phyloP scores from a whole-genome alignment of 2,113 vertebrate species.

The Murina feae region DNA sequence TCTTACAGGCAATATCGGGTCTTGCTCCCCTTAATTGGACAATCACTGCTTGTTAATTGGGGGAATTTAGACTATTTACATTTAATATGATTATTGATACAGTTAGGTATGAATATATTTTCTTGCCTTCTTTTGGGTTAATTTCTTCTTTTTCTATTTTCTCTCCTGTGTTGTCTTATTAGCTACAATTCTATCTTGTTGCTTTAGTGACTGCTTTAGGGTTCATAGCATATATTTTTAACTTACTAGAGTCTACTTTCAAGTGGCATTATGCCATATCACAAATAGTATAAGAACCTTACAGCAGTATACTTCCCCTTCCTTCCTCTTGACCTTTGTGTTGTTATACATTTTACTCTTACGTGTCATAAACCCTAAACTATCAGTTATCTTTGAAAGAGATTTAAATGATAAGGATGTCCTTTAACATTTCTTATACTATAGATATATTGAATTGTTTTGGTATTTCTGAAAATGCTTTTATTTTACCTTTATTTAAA shows the following conservation, averaged over 20 bases:
- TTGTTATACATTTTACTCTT: constrained; percentile 19
- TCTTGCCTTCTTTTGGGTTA: background rate
- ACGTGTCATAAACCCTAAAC: background rate
- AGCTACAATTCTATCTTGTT: background rate
- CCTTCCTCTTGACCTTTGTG: constrained; percentile 16
- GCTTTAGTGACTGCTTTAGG: background rate
- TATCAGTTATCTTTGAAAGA: constrained; percentile 16
- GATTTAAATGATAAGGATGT: constrained; percentile 2
- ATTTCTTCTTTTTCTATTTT: background rate
- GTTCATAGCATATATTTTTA: background rate
- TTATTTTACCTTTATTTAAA: background rate
- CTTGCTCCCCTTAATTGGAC: background rate
- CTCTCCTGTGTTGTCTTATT: background rate
- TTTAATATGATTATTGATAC: constrained; percentile 3
- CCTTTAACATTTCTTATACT: background rate
- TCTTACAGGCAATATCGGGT: background rate
- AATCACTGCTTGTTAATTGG: background rate
- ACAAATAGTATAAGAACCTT: background rate
- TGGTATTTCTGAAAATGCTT: background rate
- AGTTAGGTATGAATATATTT: background rate
- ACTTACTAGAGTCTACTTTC: background rate
- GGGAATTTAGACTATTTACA: background rate
- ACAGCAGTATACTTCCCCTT: background rate
- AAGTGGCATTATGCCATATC: background rate
- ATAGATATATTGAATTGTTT: background rate